Evolutionary conservation across 2,888 invertebrate species (phyloP).

Genomic region (Tipula vernalis): DNA sequence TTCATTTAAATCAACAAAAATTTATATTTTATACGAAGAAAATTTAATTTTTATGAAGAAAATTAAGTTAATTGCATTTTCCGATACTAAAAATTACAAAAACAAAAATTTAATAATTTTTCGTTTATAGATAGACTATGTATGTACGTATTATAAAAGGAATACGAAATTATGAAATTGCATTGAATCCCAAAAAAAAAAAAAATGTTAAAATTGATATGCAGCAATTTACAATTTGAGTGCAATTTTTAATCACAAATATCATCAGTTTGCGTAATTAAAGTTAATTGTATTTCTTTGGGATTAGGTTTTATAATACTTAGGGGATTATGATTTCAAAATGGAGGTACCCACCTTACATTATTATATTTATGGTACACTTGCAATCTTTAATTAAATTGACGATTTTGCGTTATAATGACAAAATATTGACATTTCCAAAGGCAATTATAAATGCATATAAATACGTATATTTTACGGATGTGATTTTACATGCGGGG

Average conservation of each 20-base stretch:
- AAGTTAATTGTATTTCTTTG: neutral
- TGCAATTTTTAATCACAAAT: neutral
- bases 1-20: neutral
- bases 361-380: neutral
- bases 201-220: neutral
- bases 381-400: neutral
- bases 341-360: neutral
- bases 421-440: neutral
- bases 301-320: neutral
- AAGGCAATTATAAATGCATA: neutral
- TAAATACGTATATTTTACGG: neutral
- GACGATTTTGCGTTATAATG: neutral
- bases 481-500: neutral
- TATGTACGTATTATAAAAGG: neutral
- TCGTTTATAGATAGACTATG: neutral
- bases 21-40: neutral
- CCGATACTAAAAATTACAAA: neutral
- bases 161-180: neutral
- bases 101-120: neutral
- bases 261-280: neutral
- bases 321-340: neutral
- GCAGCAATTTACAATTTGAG: neutral
- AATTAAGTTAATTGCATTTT: neutral
- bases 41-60: neutral
- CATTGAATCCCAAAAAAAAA: neutral